These are phyloP conservation scores for Oscheius myriophilus DNA, from an alignment of 2,888 invertebrate species.

Conservation along the genomic window DNA sequence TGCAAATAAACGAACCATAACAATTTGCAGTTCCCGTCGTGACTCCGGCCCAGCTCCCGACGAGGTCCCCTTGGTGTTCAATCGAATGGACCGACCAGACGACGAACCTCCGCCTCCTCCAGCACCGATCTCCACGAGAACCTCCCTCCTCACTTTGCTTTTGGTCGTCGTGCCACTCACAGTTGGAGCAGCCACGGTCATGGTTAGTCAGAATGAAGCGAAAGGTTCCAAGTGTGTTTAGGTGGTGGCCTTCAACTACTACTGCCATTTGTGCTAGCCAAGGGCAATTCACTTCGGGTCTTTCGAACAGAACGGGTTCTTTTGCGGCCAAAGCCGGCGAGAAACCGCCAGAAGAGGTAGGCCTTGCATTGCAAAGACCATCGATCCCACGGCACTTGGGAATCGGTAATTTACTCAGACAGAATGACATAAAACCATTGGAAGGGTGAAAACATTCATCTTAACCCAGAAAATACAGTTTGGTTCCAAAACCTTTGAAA, in stretches of 20 bases:
- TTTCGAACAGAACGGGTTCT: background rate
- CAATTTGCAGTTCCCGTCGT: constrained; percentile 22
- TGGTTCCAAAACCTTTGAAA: no score
- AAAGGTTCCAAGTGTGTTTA: constrained; percentile 28
- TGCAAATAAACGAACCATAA: background rate
- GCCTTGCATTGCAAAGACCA: background rate
- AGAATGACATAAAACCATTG: no score
- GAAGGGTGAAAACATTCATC: no score
- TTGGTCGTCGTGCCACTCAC: constrained; percentile 69
- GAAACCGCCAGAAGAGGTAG: background rate
- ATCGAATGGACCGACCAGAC: constrained; percentile 55
- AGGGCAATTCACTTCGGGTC: background rate
- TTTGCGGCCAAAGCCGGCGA: background rate
- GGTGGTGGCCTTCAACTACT: constrained; percentile 69
- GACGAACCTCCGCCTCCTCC: constrained; percentile 31
- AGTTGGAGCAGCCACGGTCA: constrained; percentile 66
- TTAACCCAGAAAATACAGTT: no score
- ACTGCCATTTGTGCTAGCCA: constrained; percentile 66
- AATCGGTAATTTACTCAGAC: no score
- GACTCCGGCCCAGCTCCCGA: constrained; percentile 30
- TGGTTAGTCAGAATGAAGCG: constrained; percentile 37
- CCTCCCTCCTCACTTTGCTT: constrained; percentile 64
- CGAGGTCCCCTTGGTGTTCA: constrained; percentile 53
- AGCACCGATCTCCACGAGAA: constrained; percentile 43
- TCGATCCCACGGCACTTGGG: background rate